phyloP scores from a whole-genome alignment of 2,797 vertebrate species.

The Thaleichthys pacificus region DNA sequence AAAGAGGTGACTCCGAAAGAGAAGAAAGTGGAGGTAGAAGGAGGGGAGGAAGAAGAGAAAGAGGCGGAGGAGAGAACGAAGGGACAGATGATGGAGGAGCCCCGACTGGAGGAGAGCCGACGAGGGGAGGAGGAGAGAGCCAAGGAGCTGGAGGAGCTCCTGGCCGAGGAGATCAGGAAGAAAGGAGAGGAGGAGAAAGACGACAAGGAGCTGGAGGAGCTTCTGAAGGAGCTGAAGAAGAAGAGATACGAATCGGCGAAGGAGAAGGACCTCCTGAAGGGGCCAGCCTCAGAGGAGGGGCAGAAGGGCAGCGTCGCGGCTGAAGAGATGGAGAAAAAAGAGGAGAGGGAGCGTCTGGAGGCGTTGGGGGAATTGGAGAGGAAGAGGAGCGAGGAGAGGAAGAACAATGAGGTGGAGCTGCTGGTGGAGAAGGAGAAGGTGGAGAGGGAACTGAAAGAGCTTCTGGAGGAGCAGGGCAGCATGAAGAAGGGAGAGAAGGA shows the following conservation, averaged over 20 bases:
- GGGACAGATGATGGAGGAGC: slow-evolving; percentile 50
- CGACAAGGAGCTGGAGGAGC: slow-evolving; percentile 62
- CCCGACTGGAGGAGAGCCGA: slow-evolving; percentile 27
- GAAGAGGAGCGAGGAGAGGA: slow-evolving; percentile 47
- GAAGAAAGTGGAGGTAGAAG: not conserved
- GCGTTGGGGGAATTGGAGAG: slow-evolving; percentile 46
- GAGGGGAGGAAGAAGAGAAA: slow-evolving; percentile 36
- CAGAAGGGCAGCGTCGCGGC: slow-evolving; percentile 3
- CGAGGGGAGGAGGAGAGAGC: slow-evolving; percentile 58
- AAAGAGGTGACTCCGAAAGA: slow-evolving; percentile 27
- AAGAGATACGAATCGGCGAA: slow-evolving; percentile 61
- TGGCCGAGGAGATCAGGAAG: slow-evolving; percentile 64
- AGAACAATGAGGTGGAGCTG: slow-evolving; percentile 35
- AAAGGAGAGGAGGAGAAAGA: slow-evolving; percentile 58
- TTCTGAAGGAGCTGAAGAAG: slow-evolving; percentile 70
- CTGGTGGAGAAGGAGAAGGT: slow-evolving; percentile 70
- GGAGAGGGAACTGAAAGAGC: slow-evolving; percentile 65
- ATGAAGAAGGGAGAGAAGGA: slow-evolving; percentile 45
- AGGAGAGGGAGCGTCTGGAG: slow-evolving; percentile 27
- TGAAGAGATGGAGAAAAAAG: slow-evolving; percentile 17
- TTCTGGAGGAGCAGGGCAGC: slow-evolving; percentile 42
- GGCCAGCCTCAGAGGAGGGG: slow-evolving; percentile 15
- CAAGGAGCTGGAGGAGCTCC: slow-evolving; percentile 66
- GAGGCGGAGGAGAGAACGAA: slow-evolving; percentile 14
- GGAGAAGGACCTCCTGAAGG: slow-evolving; percentile 53